Percentiles rank a stretch among this genome's conserved stretches.
Conservation (phyloP, 2,888 invertebrate genomes). For the Lasioglossum calceatum region DNA sequence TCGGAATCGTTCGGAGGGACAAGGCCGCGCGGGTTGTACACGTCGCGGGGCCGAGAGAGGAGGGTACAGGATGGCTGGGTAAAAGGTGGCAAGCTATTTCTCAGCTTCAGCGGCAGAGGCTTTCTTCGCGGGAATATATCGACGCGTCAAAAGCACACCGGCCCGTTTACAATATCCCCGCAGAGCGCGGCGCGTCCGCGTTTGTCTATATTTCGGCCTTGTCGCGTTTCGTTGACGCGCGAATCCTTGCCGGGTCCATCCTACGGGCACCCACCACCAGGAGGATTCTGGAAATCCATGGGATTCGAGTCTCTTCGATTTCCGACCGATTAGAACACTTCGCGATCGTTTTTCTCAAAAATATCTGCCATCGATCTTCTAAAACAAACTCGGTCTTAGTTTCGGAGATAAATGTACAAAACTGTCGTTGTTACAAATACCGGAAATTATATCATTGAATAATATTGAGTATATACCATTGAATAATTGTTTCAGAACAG, state of each 20-base stretch:
- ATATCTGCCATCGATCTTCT: too few relatives aligned
- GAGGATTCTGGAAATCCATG: not conserved
- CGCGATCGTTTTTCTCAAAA: too few relatives aligned
- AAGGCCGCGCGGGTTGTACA: conserved; percentile 7
- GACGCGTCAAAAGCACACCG: conserved; percentile 81
- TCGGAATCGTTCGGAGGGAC: not conserved
- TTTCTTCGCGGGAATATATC: conserved; percentile 83
- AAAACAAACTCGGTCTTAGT: too few relatives aligned
- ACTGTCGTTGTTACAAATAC: too few relatives aligned
- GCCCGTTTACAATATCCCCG: conserved; percentile 78
- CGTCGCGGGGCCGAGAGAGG: conserved; percentile 9
- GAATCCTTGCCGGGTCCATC: conserved; percentile 22
- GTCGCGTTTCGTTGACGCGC: conserved; percentile 56
- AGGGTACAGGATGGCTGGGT: conserved; percentile 11
- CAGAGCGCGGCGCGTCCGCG: conserved; percentile 64
- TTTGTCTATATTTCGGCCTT: conserved; percentile 61
- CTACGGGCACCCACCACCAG: not conserved
- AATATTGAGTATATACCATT: too few relatives aligned
- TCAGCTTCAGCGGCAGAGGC: conserved; percentile 84
- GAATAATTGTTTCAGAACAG: too few relatives aligned
- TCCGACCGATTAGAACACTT: too few relatives aligned
- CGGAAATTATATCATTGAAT: too few relatives aligned
- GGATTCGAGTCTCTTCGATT: not conserved
- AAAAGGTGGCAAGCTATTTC: conserved; percentile 80
- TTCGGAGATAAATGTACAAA: too few relatives aligned